Evolutionary conservation across 2,113 vertebrate genomes (phyloP).

Genomic region (Casuarius casuarius): DNA sequence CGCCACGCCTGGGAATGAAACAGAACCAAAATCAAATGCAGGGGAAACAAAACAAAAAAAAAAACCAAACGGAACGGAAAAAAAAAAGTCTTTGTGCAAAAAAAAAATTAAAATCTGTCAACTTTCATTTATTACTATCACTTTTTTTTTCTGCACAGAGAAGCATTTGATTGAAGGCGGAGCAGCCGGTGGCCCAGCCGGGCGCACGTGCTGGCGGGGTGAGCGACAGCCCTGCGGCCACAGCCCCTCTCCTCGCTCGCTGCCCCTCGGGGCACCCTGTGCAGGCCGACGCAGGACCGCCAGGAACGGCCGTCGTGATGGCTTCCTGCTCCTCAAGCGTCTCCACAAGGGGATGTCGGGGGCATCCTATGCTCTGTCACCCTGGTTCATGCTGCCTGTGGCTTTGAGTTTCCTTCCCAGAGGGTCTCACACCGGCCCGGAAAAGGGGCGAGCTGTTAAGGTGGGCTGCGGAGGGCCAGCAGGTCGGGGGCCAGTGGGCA

Average conservation of each 20-base stretch:
- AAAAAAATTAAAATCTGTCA: conserved; percentile 56
- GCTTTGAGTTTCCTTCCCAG: background rate
- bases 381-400: background rate
- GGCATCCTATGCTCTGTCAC: background rate
- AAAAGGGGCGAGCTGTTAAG: background rate
- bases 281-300: background rate
- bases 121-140: conserved; percentile 42
- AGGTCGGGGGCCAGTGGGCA: background rate
- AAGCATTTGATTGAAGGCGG: background rate
- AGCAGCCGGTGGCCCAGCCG: background rate
- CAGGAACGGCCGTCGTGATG: background rate
- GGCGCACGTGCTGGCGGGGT: background rate
- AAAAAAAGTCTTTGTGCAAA: conserved; percentile 46
- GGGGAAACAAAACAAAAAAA: background rate
- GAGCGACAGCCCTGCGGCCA: background rate
- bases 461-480: accelerated
- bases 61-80: background rate
- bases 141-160: conserved; percentile 69
- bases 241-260: background rate
- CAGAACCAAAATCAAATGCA: conserved; percentile 63
- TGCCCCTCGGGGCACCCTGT: no score
- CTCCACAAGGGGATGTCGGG: background rate
- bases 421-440: background rate
- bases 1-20: conserved; percentile 73
- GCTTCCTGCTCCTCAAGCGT: background rate